Evolutionary conservation across 2,797 vertebrate species (phyloP).

Genomic region (Sebastes oblongus): DNA sequence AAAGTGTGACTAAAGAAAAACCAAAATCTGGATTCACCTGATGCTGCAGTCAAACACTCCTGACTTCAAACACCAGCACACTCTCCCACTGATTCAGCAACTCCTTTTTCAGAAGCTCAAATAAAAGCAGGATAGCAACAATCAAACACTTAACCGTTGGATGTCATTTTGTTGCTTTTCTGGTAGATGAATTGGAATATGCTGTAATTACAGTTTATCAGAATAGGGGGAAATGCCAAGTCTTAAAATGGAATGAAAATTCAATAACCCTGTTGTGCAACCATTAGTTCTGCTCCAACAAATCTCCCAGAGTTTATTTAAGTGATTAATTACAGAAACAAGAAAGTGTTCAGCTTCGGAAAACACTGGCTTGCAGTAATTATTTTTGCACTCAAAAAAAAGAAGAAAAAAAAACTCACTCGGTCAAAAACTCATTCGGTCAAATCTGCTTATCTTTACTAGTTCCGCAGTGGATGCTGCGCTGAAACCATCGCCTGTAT

Average conservation of each 20-base stretch:
- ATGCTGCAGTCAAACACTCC: background rate
- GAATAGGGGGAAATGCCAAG: constrained; percentile 40
- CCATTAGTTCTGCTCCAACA: constrained; percentile 70
- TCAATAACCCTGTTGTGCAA: constrained; percentile 59
- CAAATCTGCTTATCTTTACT: constrained; percentile 42
- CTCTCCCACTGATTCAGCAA: background rate
- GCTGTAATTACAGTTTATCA: constrained; percentile 50
- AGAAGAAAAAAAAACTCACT: constrained; percentile 30
- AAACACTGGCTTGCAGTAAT: constrained; percentile 53
- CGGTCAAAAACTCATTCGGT: constrained; percentile 35
- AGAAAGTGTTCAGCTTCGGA: constrained; percentile 45
- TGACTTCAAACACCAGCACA: no score
- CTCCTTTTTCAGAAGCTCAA: background rate
- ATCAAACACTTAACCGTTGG: background rate
- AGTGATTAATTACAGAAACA: constrained; percentile 71
- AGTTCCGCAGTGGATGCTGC: background rate
- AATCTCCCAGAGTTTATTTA: constrained; percentile 59
- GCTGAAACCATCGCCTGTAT: background rate
- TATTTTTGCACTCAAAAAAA: constrained; percentile 45
- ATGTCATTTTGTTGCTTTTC: constrained; percentile 19
- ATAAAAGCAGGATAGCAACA: background rate
- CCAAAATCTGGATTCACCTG: background rate
- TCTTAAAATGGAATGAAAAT: constrained; percentile 54
- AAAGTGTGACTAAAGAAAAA: background rate
- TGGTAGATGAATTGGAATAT: constrained; percentile 39